phyloP scores from a whole-genome alignment of 2,888 invertebrate species.

The Lymantria dispar region DNA sequence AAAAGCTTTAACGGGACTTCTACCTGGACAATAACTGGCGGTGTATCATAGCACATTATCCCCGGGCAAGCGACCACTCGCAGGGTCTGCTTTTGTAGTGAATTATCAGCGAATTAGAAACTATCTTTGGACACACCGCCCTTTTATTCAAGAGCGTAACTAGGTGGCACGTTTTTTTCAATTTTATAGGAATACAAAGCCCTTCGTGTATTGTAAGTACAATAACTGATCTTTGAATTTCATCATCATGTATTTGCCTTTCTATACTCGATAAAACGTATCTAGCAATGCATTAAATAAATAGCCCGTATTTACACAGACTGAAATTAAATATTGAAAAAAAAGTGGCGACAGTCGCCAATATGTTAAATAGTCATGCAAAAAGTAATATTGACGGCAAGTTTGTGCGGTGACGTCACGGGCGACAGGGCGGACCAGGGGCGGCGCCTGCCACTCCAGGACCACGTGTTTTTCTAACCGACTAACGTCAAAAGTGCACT shows the following conservation, averaged over 20 bases:
- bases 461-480: constrained; percentile 46
- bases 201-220: constrained; percentile 22
- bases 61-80: constrained; percentile 56
- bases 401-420: constrained; percentile 72
- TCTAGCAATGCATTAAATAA: constrained; percentile 57
- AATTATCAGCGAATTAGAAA: constrained; percentile 78
- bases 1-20: constrained; percentile 69
- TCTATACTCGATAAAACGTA: constrained; percentile 37
- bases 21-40: constrained; percentile 55
- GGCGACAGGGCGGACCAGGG: constrained; percentile 76
- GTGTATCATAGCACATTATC: constrained; percentile 78
- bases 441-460: constrained; percentile 65
- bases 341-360: constrained; percentile 78
- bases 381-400: constrained; percentile 65
- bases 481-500: constrained; percentile 59
- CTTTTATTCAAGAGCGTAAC: constrained; percentile 66
- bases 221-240: constrained; percentile 29
- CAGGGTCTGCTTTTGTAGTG: constrained; percentile 61
- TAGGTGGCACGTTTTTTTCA: constrained; percentile 69
- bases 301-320: constrained; percentile 63
- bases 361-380: constrained; percentile 71
- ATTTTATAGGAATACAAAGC: constrained; percentile 40
- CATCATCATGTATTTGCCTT: constrained; percentile 44
- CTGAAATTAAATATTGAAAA: constrained; percentile 71
- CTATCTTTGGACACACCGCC: constrained; percentile 57